Evolutionary conservation across 2,888 invertebrate genomes (phyloP).

Genomic region (Tortrix viridana): DNA sequence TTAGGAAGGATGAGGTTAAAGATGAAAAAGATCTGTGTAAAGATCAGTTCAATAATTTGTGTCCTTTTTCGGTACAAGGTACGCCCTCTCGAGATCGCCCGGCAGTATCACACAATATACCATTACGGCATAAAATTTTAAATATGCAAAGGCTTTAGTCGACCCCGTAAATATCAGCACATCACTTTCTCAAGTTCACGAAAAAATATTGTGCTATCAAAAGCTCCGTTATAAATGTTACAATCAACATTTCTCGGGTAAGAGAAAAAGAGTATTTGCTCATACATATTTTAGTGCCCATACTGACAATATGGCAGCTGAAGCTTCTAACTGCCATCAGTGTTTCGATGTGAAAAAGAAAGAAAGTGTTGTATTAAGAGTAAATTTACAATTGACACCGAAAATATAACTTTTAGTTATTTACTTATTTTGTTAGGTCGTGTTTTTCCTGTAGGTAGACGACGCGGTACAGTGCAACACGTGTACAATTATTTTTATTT

Average conservation of each 20-base stretch:
- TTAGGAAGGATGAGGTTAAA: too few relatives aligned
- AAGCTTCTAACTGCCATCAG: conserved; percentile 9
- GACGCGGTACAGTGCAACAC: conserved; percentile 19
- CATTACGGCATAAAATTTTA: conserved; percentile 1
- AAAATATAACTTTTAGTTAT: neutral
- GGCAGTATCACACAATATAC: neutral
- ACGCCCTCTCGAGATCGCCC: too few relatives aligned
- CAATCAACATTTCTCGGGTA: conserved; percentile 28
- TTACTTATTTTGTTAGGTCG: conserved; percentile 2
- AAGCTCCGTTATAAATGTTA: conserved; percentile 35
- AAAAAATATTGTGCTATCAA: conserved; percentile 37
- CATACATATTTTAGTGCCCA: conserved; percentile 14
- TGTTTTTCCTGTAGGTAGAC: conserved; percentile 10
- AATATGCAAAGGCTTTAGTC: conserved; percentile 20
- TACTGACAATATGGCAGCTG: conserved; percentile 7
- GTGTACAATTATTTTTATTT: conserved; percentile 36
- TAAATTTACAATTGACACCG: too few relatives aligned
- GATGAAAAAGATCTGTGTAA: too few relatives aligned
- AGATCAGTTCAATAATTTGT: too few relatives aligned
- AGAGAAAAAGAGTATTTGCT: conserved; percentile 9
- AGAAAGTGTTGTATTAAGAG: neutral
- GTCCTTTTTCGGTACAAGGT: too few relatives aligned
- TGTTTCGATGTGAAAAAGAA: neutral
- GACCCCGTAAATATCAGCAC: conserved; percentile 30
- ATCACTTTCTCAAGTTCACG: conserved; percentile 19